phyloP scores from a whole-genome alignment of 2,113 vertebrate genomes.

The Lycaon pictus region DNA sequence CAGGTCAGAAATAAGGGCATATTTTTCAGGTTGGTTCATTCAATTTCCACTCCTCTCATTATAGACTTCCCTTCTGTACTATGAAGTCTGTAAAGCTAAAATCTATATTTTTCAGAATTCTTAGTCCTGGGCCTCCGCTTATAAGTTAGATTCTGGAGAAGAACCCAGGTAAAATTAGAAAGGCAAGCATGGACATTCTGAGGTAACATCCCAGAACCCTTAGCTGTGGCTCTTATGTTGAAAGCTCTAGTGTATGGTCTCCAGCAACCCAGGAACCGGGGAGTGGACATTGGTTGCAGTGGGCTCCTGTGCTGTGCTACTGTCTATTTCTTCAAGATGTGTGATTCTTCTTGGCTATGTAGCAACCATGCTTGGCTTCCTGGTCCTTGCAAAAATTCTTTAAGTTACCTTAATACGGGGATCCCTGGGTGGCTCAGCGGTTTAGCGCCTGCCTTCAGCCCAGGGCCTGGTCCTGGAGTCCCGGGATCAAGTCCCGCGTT shows the following conservation, averaged over 20 bases:
- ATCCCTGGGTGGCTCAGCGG: too few species aligned
- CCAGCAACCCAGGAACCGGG: neutral
- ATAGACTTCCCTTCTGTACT: neutral
- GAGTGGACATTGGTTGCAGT: neutral
- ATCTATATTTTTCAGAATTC: neutral
- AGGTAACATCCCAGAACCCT: neutral
- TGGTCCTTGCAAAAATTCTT: neutral
- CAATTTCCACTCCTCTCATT: neutral
- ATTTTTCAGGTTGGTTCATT: neutral
- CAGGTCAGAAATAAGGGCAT: neutral
- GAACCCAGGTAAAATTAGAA: neutral
- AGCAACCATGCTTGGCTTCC: neutral
- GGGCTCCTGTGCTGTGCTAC: neutral
- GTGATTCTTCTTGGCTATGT: neutral
- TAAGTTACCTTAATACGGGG: neutral
- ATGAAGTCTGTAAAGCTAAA: neutral
- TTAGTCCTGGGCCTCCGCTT: neutral
- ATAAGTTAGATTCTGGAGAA: neutral
- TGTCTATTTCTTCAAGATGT: neutral
- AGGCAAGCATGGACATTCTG: neutral
- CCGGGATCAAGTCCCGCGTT: too few species aligned
- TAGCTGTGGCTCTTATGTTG: neutral
- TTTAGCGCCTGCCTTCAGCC: too few species aligned
- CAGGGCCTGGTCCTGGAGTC: too few species aligned
- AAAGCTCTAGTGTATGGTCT: neutral